phyloP scores from a whole-genome alignment of 2,113 vertebrate genomes.

The Acinonyx jubatus region DNA sequence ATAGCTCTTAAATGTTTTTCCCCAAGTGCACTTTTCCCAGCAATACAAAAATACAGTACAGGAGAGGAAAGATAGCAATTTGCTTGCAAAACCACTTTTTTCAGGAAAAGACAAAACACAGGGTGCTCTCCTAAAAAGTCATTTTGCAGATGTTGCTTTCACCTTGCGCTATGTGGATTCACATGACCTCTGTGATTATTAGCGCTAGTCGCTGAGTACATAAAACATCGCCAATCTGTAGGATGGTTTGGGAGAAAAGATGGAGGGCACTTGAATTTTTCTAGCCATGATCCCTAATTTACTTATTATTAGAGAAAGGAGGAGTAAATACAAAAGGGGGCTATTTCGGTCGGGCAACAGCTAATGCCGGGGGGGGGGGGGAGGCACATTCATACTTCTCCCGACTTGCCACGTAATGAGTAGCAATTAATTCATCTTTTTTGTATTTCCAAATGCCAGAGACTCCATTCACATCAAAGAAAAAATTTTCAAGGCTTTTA shows the following conservation, averaged over 20 bases:
- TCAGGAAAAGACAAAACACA: conserved; percentile 71
- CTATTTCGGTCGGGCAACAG: conserved; percentile 91
- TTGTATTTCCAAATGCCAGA: conserved; percentile 91
- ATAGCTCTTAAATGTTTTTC: conserved; percentile 57
- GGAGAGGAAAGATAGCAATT: conserved; percentile 73
- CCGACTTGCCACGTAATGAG: conserved; percentile 91
- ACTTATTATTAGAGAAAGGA: conserved; percentile 96
- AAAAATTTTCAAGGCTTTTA: conserved; percentile 88
- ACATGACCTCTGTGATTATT: conserved; percentile 85
- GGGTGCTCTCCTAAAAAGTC: conserved; percentile 82
- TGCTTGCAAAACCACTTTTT: conserved; percentile 78
- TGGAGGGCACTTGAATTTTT: conserved; percentile 88
- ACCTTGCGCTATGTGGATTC: conserved; percentile 78
- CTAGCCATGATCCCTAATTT: conserved; percentile 94
- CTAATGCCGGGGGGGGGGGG: conserved; percentile 91
- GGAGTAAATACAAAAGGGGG: conserved; percentile 95
- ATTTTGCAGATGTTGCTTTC: conserved; percentile 85
- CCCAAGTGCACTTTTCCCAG: conserved; percentile 71
- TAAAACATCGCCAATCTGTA: conserved; percentile 89
- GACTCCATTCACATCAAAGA: conserved; percentile 94
- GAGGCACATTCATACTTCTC: conserved; percentile 92
- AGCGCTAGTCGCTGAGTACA: conserved; percentile 79
- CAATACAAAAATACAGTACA: conserved; percentile 66
- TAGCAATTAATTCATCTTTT: conserved; percentile 93
- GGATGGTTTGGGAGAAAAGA: conserved; percentile 88